Evolutionary conservation across 2,888 invertebrate genomes (phyloP).

Genomic region (Drosophila leonis): DNA sequence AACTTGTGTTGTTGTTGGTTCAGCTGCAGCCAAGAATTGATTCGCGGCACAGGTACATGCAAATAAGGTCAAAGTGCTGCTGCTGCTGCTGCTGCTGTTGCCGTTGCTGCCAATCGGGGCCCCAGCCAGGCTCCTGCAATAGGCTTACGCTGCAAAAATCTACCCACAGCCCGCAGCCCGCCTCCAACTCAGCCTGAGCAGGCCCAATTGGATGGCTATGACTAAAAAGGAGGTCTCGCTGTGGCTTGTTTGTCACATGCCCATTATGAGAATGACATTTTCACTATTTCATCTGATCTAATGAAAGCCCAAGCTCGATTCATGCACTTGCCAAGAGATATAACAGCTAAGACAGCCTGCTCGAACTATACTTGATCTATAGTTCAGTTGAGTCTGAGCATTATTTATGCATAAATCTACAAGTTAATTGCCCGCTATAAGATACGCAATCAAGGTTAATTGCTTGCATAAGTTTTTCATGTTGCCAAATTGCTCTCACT

Average conservation of each 20-base stretch:
- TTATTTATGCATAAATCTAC: no score
- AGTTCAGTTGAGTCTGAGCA: no score
- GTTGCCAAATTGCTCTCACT: background rate
- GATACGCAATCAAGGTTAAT: conserved; percentile 4
- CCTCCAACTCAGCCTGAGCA: background rate
- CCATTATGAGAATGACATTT: conserved; percentile 8
- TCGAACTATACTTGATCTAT: no score
- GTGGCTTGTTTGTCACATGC: conserved; percentile 39
- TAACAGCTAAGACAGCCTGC: no score
- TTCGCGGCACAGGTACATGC: conserved; percentile 70
- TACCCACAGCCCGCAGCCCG: background rate
- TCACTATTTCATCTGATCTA: background rate
- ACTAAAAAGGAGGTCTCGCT: conserved; percentile 3
- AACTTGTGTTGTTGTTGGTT: background rate
- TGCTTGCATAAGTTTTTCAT: background rate
- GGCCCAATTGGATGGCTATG: conserved; percentile 48
- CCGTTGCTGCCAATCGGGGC: conserved; percentile 55
- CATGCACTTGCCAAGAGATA: background rate
- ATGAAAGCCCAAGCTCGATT: background rate
- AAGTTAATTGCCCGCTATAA: background rate
- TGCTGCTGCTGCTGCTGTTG: conserved; percentile 57
- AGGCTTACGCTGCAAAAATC: conserved; percentile 25
- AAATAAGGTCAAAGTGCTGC: conserved; percentile 80
- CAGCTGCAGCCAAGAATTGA: conserved; percentile 71
- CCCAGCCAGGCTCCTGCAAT: conserved; percentile 26